Base-by-base conservation (phyloP, 2,113 vertebrate species). In the Sebastes fasciatus region DNA sequence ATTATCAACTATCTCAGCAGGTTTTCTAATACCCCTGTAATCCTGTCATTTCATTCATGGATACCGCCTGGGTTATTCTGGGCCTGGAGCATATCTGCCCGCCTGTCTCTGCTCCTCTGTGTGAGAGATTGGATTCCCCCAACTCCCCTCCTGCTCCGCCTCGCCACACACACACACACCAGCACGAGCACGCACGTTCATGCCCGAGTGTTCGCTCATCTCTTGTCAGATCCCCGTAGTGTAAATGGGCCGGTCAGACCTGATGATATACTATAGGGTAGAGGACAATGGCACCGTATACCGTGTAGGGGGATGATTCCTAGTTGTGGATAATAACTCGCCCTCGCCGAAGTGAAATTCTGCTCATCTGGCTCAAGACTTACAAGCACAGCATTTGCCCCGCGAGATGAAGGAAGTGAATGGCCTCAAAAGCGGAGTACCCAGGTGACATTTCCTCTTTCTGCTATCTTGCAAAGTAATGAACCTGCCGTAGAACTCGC, bases 1-100 rank as follows among this genome's bases (percentile, higher is more conserved):
- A 92, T 94, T 95, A 95, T 95, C 94, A 92, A 89, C 79, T 88
- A 94, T 95, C 94, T 95, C 94, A 87, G 94, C 87, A 88, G 92
- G 94, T 93, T 93, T 94, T 93, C 92, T 94, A 93, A 95, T 93
- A 92, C 91, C 88, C 82, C 91, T 87, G 90, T 95, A 95, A 96
- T 95, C 94, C 93, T 91, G 91, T 95, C 93, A 93, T 95, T 95
- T 95, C 93, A 95, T 95, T 94, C 93, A 93, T 87, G 88, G 93
- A 90, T 94, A 94, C 89, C 83, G 79, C 87, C 64, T 23, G 88
- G 92, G 93, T 93, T 93, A 92, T 90, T 90, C 88, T 67, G 66
- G 84, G 88, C 89, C 90, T 45, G 88, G 80, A 80, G 93, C 86
- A 10, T 91, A 94, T 94, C 92, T 91, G 77, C 86, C 84, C 68